A percentile compares a stretch with the other conserved stretches of the same genome.
Conservation (phyloP, 2,113 vertebrate genomes). For the Heterochromis multidens region DNA sequence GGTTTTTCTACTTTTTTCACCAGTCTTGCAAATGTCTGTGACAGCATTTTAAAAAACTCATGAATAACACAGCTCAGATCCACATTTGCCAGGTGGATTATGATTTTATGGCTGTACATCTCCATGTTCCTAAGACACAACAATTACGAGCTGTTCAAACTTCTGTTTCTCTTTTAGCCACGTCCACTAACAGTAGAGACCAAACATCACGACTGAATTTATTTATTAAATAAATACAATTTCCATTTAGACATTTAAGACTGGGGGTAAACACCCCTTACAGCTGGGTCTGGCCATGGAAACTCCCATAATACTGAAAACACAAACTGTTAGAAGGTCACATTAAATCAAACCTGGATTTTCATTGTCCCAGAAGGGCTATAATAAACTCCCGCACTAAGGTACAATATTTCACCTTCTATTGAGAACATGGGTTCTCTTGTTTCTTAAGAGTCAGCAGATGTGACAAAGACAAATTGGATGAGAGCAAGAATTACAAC, state of each 20-base stretch:
- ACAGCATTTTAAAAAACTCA: background rate
- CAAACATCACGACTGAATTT: background rate
- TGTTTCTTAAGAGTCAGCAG: background rate
- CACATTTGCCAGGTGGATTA: too few species aligned
- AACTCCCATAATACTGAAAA: background rate
- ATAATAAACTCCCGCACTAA: background rate
- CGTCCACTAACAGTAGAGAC: background rate
- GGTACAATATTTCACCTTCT: background rate
- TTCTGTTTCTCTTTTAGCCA: background rate
- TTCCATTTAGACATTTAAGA: background rate
- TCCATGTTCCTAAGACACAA: too few species aligned
- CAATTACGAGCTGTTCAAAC: accelerated
- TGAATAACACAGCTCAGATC: too few species aligned
- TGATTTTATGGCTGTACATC: too few species aligned
- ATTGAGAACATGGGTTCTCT: background rate
- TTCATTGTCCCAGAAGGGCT: background rate
- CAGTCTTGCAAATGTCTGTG: background rate
- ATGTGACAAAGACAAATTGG: background rate
- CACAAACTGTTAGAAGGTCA: accelerated
- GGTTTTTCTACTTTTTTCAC: background rate
- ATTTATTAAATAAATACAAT: background rate
- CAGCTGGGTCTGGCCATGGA: background rate
- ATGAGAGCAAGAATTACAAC: background rate
- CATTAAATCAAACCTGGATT: background rate
- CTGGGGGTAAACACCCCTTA: accelerated